Percentiles rank a stretch among this genome's conserved stretches.
These are phyloP conservation scores for Rotaria sp. DNA, from an alignment of 2,888 invertebrate genomes.

Conservation along the genomic window DNA sequence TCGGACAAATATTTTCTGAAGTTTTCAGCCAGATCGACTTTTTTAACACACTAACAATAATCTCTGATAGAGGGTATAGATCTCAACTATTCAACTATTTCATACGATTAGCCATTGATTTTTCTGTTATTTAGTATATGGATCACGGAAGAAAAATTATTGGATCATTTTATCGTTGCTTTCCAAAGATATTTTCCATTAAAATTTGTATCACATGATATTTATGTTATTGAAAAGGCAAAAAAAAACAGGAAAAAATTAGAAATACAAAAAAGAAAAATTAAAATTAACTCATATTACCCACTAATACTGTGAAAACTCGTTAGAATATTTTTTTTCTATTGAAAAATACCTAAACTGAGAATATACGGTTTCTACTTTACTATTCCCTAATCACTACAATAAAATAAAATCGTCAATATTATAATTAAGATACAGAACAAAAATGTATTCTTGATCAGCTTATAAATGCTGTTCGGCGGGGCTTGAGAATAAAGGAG, in stretches of 20 bases:
- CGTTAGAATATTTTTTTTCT: neutral
- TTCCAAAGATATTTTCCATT: too few relatives aligned
- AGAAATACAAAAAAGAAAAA: neutral
- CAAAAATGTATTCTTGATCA: neutral
- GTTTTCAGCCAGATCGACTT: too few relatives aligned
- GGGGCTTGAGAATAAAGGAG: neutral
- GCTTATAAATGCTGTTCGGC: neutral
- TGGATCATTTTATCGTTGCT: too few relatives aligned
- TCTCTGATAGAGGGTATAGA: too few relatives aligned
- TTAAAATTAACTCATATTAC: neutral
- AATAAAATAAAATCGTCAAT: neutral
- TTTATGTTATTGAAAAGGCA: neutral
- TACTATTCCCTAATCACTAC: neutral
- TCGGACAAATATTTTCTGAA: too few relatives aligned
- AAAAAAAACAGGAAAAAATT: neutral
- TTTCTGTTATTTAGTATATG: too few relatives aligned
- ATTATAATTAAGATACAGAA: neutral
- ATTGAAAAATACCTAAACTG: neutral
- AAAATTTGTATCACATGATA: too few relatives aligned
- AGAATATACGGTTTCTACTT: neutral
- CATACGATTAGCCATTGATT: too few relatives aligned
- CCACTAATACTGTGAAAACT: neutral
- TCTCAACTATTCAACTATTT: too few relatives aligned
- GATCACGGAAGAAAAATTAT: neutral
- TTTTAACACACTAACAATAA: too few relatives aligned